Percentiles rank a stretch among this genome's conserved stretches.
Evolutionary conservation across 2,888 invertebrate species (phyloP).

Genomic region (Notocelia uddmanniana): DNA sequence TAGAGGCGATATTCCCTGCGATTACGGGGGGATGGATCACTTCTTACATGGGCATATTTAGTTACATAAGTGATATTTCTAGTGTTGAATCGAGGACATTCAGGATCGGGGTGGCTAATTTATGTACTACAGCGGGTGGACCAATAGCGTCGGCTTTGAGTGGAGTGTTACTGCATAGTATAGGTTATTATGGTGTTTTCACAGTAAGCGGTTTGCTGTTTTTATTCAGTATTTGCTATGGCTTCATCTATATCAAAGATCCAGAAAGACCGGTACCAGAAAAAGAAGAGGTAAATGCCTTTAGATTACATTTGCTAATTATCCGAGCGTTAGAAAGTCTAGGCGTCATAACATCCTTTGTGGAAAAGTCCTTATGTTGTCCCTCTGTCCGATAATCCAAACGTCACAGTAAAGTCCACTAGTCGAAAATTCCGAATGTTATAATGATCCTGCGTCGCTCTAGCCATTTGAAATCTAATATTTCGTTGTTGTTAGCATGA

Average conservation of each 20-base stretch:
- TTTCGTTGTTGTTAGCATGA: too few species aligned
- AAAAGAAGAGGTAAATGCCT: slow-evolving; percentile 58
- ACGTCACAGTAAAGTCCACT: too few species aligned
- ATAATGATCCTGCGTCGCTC: too few species aligned
- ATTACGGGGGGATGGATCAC: slow-evolving; percentile 69
- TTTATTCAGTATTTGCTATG: slow-evolving; percentile 75
- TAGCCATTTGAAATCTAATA: too few species aligned
- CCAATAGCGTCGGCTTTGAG: slow-evolving; percentile 77
- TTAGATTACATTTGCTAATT: too few species aligned
- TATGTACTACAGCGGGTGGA: slow-evolving; percentile 74
- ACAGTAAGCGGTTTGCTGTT: slow-evolving; percentile 73
- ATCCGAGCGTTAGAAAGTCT: too few species aligned
- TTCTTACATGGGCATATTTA: slow-evolving; percentile 72
- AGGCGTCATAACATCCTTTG: too few species aligned
- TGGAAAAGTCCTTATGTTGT: too few species aligned
- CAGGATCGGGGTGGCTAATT: slow-evolving; percentile 84
- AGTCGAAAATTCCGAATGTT: too few species aligned
- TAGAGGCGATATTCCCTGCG: slow-evolving; percentile 65
- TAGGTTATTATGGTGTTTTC: slow-evolving; percentile 84
- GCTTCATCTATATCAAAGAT: slow-evolving; percentile 73
- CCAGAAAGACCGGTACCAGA: slow-evolving; percentile 58
- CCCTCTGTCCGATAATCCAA: too few species aligned
- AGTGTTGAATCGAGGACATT: slow-evolving; percentile 80
- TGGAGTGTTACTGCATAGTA: slow-evolving; percentile 70
- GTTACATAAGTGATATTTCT: slow-evolving; percentile 78